Evolutionary conservation across 2,888 invertebrate genomes (phyloP).

Genomic region (Agrochola macilenta): DNA sequence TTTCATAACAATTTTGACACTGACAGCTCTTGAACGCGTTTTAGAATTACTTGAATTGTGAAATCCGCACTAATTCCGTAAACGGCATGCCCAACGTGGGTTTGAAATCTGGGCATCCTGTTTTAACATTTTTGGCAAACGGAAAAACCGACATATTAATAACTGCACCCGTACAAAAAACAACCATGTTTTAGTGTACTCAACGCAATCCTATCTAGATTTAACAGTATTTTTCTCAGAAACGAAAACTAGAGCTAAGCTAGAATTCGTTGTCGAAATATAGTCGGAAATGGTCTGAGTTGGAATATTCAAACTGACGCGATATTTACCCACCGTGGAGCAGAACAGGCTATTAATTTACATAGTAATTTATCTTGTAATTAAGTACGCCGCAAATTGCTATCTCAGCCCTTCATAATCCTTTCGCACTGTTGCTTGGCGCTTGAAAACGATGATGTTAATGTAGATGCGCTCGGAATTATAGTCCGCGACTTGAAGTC

Average conservation of each 20-base stretch:
- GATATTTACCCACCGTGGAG: slow-evolving; percentile 65
- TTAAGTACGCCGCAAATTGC: slow-evolving; percentile 90
- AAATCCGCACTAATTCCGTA: no score
- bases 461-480: slow-evolving; percentile 69
- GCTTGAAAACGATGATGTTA: slow-evolving; percentile 63
- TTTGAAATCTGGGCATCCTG: neutral
- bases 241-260: slow-evolving; percentile 27
- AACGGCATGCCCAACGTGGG: neutral
- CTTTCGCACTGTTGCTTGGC: slow-evolving; percentile 85
- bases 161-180: neutral
- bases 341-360: slow-evolving; percentile 85
- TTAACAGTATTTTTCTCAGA: slow-evolving; percentile 15
- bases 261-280: slow-evolving; percentile 40
- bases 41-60: no score
- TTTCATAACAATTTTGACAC: no score
- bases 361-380: slow-evolving; percentile 91
- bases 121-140: neutral
- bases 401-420: slow-evolving; percentile 91
- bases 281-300: slow-evolving; percentile 42
- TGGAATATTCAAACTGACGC: slow-evolving; percentile 53
- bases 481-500: no score
- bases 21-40: no score
- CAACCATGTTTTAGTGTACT: neutral
- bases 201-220: slow-evolving; percentile 21
- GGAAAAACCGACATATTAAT: neutral